A percentile compares a stretch with the other conserved stretches of the same genome.
Conservation (phyloP, 2,888 invertebrate species). For the Uropetala carovei region DNA sequence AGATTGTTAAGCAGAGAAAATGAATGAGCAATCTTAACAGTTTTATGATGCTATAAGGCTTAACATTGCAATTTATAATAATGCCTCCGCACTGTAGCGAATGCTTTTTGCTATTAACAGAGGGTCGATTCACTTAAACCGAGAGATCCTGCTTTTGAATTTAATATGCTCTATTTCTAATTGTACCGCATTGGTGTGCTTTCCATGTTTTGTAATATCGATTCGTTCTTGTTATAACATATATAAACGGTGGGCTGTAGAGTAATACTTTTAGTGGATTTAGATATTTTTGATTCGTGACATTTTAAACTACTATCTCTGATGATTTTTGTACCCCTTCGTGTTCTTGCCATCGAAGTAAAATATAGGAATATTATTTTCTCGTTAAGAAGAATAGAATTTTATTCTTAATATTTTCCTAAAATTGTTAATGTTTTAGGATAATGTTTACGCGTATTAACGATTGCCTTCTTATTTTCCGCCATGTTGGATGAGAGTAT, state of each 20-base stretch:
- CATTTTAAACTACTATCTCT: neutral
- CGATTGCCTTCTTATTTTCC: too few species aligned
- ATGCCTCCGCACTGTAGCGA: constrained; percentile 54
- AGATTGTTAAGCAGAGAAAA: constrained; percentile 12
- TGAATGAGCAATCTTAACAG: constrained; percentile 10
- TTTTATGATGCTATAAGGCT: constrained; percentile 47
- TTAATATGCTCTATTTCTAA: constrained; percentile 52
- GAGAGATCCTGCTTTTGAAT: constrained; percentile 38
- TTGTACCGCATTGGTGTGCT: constrained; percentile 59
- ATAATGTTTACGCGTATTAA: too few species aligned
- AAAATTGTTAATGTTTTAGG: too few species aligned
- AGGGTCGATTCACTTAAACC: constrained; percentile 22
- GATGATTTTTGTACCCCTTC: neutral
- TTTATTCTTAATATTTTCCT: too few species aligned
- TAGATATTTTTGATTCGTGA: neutral
- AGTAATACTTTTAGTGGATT: neutral
- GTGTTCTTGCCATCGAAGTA: neutral
- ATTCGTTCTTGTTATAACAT: neutral
- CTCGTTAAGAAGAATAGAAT: too few species aligned
- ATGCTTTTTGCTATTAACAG: constrained; percentile 49
- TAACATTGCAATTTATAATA: constrained; percentile 49
- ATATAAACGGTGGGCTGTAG: too few species aligned
- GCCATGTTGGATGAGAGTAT: too few species aligned
- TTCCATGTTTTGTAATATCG: constrained; percentile 40
- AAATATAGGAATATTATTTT: neutral